phyloP scores from a whole-genome alignment of 2,888 invertebrate genomes.

The Athalia circularis region DNA sequence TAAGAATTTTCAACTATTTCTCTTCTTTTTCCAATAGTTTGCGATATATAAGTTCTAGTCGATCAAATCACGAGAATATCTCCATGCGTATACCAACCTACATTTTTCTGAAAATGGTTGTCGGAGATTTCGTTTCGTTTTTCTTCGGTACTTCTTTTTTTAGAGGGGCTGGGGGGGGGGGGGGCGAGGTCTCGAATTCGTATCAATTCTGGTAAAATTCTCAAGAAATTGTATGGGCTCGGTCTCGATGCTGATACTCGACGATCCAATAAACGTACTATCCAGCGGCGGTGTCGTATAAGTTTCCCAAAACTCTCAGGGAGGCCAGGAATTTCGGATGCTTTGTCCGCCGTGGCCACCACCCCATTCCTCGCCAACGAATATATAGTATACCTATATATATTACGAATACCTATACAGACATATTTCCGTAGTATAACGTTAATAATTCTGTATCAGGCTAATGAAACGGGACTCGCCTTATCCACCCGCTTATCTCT shows the following conservation, averaged over 20 bases:
- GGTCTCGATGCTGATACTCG: constrained; percentile 31
- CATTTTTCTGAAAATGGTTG: neutral
- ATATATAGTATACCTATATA: constrained; percentile 7
- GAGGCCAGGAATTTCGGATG: constrained; percentile 32
- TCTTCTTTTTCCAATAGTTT: no score
- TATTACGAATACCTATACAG: neutral
- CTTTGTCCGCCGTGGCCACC: constrained; percentile 23
- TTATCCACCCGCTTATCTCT: constrained; percentile 28
- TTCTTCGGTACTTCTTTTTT: neutral
- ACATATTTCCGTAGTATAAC: constrained; percentile 21
- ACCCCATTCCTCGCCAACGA: constrained; percentile 1
- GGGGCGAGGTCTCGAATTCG: neutral
- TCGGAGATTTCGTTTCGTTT: neutral
- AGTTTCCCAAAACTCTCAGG: constrained; percentile 23
- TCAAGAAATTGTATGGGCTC: constrained; percentile 27
- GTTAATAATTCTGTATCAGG: constrained; percentile 34
- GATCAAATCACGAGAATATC: no score
- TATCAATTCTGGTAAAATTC: constrained; percentile 37
- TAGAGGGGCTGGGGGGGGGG: neutral
- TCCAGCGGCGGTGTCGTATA: constrained; percentile 14
- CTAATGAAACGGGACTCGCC: constrained; percentile 29
- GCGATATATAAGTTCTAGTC: no score
- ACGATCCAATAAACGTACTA: constrained; percentile 33
- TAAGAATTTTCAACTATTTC: no score
- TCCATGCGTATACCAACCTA: neutral